Evolutionary conservation across 2,888 invertebrate species (phyloP).

Genomic region (Glomeris marginata): DNA sequence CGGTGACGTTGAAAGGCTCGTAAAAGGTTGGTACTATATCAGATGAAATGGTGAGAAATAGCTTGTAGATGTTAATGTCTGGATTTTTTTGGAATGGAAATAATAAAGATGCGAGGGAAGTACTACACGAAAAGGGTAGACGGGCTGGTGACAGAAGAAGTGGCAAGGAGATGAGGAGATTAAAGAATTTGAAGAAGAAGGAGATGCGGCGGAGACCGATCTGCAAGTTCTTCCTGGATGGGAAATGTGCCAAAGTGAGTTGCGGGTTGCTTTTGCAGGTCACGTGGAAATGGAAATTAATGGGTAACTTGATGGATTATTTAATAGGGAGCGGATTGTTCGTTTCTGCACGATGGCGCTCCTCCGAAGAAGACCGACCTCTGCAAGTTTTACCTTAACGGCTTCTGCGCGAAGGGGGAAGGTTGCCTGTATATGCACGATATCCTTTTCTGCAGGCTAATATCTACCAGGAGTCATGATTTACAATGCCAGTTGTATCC

Average conservation of each 20-base stretch:
- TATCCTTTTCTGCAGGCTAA: constrained; percentile 16
- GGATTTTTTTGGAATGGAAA: no score
- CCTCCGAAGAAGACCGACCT: constrained; percentile 79
- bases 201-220: constrained; percentile 31
- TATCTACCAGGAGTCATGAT: not conserved
- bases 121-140: not conserved
- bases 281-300: no score
- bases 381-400: constrained; percentile 92
- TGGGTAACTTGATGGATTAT: not conserved
- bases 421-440: constrained; percentile 93
- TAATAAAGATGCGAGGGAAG: not conserved
- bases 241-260: constrained; percentile 49
- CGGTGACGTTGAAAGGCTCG: no score
- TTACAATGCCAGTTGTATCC: not conserved
- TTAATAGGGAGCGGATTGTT: constrained; percentile 58
- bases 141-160: not conserved
- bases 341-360: constrained; percentile 66
- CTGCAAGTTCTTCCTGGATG: constrained; percentile 74
- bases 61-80: no score
- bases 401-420: constrained; percentile 86
- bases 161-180: not conserved
- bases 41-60: not conserved
- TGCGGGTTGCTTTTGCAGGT: no score
- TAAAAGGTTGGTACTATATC: not conserved
- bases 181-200: not conserved